Evolutionary conservation across 2,888 invertebrate genomes (phyloP), one percentile per base, ranked within the genome.

Genomic region (Serrognathus titanus): DNA sequence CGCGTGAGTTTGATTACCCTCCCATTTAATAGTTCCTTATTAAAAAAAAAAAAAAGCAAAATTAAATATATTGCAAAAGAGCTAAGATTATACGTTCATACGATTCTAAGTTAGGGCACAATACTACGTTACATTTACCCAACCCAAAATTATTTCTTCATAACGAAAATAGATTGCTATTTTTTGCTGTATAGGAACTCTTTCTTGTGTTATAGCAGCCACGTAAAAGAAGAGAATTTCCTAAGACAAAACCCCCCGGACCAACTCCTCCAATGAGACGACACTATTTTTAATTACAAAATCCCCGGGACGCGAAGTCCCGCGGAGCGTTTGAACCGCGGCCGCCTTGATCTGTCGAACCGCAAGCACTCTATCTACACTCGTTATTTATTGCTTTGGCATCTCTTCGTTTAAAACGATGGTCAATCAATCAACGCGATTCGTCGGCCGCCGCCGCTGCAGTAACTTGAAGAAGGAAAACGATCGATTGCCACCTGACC

Each of bases 231-330:
- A 24, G 24, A 24, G 24, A 24, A 24, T 24, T 24, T 24, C 24
- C 24, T 53, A 57, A 57, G 51, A 57, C 53, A 53, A 53, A 48
- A 53, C 24, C 24, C 24, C 24, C 50, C n/a, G n/a, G 53, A 20
- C 53, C 54, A 51, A 53, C 48, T 54, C 51, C 46, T 50, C 37
- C 37, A 55, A 60, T 59, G 62, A 59, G 53, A 63, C 60, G 59
- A 64, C 63, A 63, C 59, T 62, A 63, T 64, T 64, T 64, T 64
- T 64, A 64, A 64, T 64, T 64, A 64, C 57, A 63, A 59, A 57
- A 60, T 38, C 64, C 53, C 59, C 60, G 60, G 64, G 63, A 59
- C 49, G 60, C 60, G 53, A 54, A 49, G 62, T 63, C 64, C 63
- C 56, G 63, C 51, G 40, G 64, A 51, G 63, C 62, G 63, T 62